Evolutionary conservation across 2,113 vertebrate species (phyloP).

Genomic region (Neodontobutis hainanensis): DNA sequence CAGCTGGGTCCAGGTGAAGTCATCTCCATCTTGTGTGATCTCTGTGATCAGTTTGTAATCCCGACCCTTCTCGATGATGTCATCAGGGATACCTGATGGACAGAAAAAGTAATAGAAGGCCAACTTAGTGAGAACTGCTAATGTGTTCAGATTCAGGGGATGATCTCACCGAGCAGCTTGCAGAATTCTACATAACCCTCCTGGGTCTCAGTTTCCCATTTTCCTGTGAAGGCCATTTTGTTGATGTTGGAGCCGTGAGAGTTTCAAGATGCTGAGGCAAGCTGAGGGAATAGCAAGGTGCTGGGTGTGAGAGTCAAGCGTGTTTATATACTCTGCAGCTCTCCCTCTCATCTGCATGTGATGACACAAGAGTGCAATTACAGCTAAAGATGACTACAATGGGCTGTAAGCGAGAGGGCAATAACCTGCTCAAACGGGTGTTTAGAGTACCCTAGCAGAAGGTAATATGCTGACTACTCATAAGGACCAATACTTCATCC

Average conservation of each 20-base stretch:
- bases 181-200: slow-evolving; percentile 88
- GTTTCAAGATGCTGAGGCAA: slow-evolving; percentile 49
- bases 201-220: slow-evolving; percentile 84
- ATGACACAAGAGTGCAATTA: slow-evolving; percentile 55
- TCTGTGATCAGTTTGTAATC: slow-evolving; percentile 88
- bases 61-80: slow-evolving; percentile 82
- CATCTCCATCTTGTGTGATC: slow-evolving; percentile 85
- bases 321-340: slow-evolving; percentile 67
- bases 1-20: slow-evolving; percentile 86
- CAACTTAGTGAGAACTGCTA: background rate
- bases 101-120: background rate
- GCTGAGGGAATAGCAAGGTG: slow-evolving; percentile 59
- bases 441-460: slow-evolving; percentile 55
- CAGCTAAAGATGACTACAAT: slow-evolving; percentile 40
- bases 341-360: slow-evolving; percentile 55
- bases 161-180: slow-evolving; percentile 77
- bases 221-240: slow-evolving; percentile 86
- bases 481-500: slow-evolving; percentile 30
- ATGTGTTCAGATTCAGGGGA: background rate
- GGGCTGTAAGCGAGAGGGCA: slow-evolving; percentile 40
- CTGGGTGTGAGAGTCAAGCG: slow-evolving; percentile 10
- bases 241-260: slow-evolving; percentile 29
- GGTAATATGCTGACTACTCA: slow-evolving; percentile 62
- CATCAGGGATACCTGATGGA: slow-evolving; percentile 83
- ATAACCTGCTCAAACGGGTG: slow-evolving; percentile 43